Conservation (phyloP, 2,797 vertebrate species). For the Decapterus maruadsi region DNA sequence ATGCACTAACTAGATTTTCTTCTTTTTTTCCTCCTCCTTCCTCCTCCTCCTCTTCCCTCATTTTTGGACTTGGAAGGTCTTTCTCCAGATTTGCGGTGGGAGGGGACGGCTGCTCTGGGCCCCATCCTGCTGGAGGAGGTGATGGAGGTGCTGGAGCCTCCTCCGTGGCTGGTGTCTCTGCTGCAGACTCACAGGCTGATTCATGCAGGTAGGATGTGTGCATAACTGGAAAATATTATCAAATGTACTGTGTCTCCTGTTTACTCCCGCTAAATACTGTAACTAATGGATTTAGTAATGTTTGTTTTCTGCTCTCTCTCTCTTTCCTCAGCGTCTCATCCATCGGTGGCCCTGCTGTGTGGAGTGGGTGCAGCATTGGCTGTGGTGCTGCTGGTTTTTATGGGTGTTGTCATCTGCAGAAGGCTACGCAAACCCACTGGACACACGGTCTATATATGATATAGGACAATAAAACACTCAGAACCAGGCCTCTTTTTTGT, state of each 20-base stretch:
- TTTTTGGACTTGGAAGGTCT: not conserved
- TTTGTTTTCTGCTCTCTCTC: constrained; percentile 4
- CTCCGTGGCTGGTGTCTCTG: not conserved
- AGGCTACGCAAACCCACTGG: not conserved
- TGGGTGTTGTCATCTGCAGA: constrained; percentile 27
- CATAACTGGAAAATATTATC: not conserved
- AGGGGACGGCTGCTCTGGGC: constrained; percentile 46
- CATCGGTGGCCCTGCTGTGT: constrained; percentile 36
- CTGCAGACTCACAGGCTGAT: not conserved
- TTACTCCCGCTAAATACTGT: not conserved
- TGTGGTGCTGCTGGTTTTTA: constrained; percentile 22
- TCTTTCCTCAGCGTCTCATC: constrained; percentile 33
- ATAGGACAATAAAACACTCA: constrained; percentile 57
- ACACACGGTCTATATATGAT: constrained; percentile 52
- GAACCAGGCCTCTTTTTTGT: not conserved
- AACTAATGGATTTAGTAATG: constrained; percentile 7
- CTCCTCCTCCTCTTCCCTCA: not conserved
- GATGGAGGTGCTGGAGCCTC: not conserved
- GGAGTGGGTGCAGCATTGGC: constrained; percentile 38
- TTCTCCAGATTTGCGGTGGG: constrained; percentile 49
- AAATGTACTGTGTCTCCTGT: not conserved
- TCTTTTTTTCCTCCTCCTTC: not conserved
- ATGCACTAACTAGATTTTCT: not conserved
- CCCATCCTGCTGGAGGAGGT: constrained; percentile 55
- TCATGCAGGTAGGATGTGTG: constrained; percentile 19